phyloP scores from a whole-genome alignment of 2,113 vertebrate genomes.

The Perca fluviatilis region DNA sequence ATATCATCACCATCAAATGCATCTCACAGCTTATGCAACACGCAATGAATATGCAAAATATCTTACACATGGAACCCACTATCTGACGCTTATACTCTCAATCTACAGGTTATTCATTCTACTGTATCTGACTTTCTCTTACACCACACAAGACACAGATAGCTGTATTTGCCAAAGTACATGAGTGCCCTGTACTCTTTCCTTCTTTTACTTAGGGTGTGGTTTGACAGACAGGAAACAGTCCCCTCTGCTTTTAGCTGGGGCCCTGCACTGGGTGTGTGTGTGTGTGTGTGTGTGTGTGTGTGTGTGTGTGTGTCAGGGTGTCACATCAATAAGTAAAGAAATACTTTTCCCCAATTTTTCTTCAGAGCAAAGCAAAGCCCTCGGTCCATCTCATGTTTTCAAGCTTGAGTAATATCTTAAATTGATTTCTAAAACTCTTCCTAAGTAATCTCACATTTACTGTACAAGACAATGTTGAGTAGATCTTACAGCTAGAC shows the following conservation, averaged over 20 bases:
- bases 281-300: slow-evolving; percentile 28
- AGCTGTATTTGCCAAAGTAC: slow-evolving; percentile 61
- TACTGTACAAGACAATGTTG: neutral
- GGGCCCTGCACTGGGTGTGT: slow-evolving; percentile 64
- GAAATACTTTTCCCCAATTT: slow-evolving; percentile 34
- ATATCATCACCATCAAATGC: neutral
- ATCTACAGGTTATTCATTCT: neutral
- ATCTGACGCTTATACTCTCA: neutral
- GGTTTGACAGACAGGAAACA: slow-evolving; percentile 78
- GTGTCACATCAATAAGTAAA: slow-evolving; percentile 60
- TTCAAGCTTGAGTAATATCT: slow-evolving; percentile 41
- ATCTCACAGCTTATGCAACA: neutral
- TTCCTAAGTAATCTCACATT: slow-evolving; percentile 10
- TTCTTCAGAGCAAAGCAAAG: slow-evolving; percentile 35
- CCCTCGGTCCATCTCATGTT: slow-evolving; percentile 13
- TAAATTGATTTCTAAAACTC: neutral
- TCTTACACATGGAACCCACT: neutral
- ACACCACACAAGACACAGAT: slow-evolving; percentile 34
- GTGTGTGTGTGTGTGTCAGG: slow-evolving; percentile 33
- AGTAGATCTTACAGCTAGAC: slow-evolving; percentile 1
- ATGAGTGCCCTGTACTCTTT: slow-evolving; percentile 53
- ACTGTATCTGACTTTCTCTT: neutral
- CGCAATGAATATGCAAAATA: neutral
- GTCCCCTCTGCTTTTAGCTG: slow-evolving; percentile 80
- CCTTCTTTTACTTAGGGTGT: slow-evolving; percentile 68